Conservation (phyloP, 2,888 invertebrate genomes). For the Congeria kusceri region DNA sequence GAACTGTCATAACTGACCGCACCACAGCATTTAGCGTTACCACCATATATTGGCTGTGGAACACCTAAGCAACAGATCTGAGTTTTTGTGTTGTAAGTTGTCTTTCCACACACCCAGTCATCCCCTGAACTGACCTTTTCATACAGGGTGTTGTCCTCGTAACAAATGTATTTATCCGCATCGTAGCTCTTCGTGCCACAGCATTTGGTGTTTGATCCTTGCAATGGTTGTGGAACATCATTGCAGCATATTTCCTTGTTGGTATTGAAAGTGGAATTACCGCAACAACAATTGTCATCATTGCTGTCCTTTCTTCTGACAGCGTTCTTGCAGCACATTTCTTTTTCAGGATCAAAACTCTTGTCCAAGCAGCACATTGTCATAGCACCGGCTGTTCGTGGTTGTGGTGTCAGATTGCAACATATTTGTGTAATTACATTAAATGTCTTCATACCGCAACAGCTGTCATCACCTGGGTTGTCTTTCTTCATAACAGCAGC, state of each 20-base stretch:
- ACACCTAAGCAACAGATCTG: conserved; percentile 48
- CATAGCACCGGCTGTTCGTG: conserved; percentile 33
- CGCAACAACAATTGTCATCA: conserved; percentile 58
- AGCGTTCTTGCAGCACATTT: conserved; percentile 48
- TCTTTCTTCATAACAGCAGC: conserved; percentile 37
- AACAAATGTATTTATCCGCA: conserved; percentile 48
- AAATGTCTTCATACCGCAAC: conserved; percentile 51
- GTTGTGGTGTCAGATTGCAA: conserved; percentile 47
- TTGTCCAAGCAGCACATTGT: conserved; percentile 48
- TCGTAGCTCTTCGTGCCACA: conserved; percentile 52
- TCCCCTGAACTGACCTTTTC: conserved; percentile 29
- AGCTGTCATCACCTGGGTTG: conserved; percentile 32
- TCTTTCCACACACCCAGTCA: conserved; percentile 54
- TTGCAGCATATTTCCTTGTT: conserved; percentile 53
- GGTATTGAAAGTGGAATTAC: conserved; percentile 45
- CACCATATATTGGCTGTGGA: conserved; percentile 29
- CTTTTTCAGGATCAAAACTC: conserved; percentile 43
- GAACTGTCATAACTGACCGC: conserved; percentile 33
- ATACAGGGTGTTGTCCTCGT: conserved; percentile 37
- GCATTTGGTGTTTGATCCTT: conserved; percentile 47
- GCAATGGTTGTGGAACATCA: conserved; percentile 42
- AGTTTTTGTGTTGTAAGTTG: conserved; percentile 45
- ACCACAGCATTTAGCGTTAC: conserved; percentile 47
- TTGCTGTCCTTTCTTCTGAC: conserved; percentile 47
- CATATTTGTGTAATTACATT: conserved; percentile 41